Evolutionary conservation across 2,113 vertebrate genomes (phyloP).

Genomic region (Gambusia affinis): DNA sequence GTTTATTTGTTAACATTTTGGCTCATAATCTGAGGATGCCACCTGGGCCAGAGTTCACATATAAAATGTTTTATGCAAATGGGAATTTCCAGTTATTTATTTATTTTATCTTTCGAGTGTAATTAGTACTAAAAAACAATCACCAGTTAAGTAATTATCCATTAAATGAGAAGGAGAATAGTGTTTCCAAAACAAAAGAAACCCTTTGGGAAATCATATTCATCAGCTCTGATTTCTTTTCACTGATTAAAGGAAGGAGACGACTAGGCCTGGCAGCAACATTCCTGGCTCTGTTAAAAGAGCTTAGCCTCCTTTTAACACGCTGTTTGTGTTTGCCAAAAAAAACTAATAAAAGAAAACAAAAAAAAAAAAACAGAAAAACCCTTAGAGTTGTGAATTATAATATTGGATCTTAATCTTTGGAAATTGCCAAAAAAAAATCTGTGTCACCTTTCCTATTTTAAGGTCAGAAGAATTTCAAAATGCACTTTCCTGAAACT

Average conservation of each 20-base stretch:
- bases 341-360: conserved; percentile 4
- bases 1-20: conserved; percentile 29
- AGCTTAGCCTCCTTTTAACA: conserved; percentile 14
- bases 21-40: conserved; percentile 20
- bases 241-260: conserved; percentile 43
- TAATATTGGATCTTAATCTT: neutral
- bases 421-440: neutral
- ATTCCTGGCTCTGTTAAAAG: conserved; percentile 15
- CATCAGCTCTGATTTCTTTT: conserved; percentile 36
- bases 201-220: conserved; percentile 47
- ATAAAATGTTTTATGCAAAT: conserved; percentile 41
- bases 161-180: conserved; percentile 47
- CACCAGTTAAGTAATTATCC: conserved; percentile 53
- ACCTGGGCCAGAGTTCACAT: conserved; percentile 26
- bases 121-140: conserved; percentile 52
- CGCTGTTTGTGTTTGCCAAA: conserved; percentile 29
- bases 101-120: conserved; percentile 28
- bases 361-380: neutral
- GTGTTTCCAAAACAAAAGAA: conserved; percentile 52
- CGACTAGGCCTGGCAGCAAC: conserved; percentile 30
- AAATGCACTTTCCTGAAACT: neutral
- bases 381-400: conserved; percentile 19
- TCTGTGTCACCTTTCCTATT: neutral
- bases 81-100: conserved; percentile 2
- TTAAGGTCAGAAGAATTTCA: neutral